Conservation (phyloP, 53 echinoderm and acorn worm genomes). For the Apostichopus leukothele region DNA sequence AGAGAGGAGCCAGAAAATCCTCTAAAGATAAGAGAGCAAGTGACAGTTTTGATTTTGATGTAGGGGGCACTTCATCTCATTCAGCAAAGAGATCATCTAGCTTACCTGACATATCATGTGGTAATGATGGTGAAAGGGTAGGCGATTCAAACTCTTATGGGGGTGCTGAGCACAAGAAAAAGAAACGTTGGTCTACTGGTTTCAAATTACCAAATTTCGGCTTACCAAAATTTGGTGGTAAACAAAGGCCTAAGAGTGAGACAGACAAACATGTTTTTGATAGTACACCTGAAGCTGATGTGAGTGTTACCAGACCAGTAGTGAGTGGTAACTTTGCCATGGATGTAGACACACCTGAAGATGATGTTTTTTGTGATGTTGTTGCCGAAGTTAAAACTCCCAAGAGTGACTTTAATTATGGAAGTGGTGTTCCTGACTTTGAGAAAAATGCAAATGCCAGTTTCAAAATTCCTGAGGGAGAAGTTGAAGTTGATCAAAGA, state of each 20-base stretch:
- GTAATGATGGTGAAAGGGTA: neutral
- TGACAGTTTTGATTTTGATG: conserved; percentile 29
- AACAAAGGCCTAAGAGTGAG: conserved; percentile 19
- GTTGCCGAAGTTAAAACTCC: neutral
- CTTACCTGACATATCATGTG: conserved; percentile 33
- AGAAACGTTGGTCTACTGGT: conserved; percentile 29
- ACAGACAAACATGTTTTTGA: neutral
- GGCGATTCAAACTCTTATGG: neutral
- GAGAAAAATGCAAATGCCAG: neutral
- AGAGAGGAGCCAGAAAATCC: conserved; percentile 5
- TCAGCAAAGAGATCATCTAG: conserved; percentile 9
- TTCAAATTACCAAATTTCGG: conserved; percentile 37
- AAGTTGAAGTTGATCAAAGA: neutral
- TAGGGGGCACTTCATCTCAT: neutral
- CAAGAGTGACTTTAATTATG: neutral
- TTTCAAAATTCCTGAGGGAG: neutral
- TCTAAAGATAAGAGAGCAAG: conserved; percentile 28
- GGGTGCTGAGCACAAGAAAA: conserved; percentile 1
- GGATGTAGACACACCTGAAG: neutral
- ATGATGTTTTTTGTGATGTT: neutral
- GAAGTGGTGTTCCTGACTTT: neutral
- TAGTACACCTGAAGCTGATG: conserved; percentile 36
- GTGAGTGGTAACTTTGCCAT: neutral
- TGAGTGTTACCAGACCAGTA: neutral
- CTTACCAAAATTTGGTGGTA: conserved; percentile 30